These are phyloP conservation scores for Patella pellucida DNA, from an alignment of 2,888 invertebrate genomes.

Conservation along the genomic window DNA sequence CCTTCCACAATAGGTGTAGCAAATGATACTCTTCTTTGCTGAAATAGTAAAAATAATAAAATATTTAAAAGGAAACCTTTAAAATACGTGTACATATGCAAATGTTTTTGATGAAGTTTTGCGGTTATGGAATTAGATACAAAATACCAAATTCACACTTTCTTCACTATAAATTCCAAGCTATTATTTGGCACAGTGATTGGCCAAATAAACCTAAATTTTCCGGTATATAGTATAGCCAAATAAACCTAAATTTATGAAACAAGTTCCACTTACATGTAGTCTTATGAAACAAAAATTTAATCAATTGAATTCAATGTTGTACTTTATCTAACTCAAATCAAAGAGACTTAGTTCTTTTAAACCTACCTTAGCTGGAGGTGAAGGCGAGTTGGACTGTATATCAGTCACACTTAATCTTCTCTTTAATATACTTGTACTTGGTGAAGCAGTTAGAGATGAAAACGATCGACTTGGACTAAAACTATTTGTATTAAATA, in stretches of 20 bases:
- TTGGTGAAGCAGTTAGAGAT: conserved; percentile 65
- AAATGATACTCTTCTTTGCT: conserved; percentile 67
- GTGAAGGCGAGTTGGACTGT: conserved; percentile 53
- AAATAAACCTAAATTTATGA: no score
- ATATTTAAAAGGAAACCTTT: no score
- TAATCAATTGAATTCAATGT: no score
- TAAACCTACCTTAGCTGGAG: conserved; percentile 56
- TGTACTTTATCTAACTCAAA: no score
- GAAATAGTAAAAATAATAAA: conserved; percentile 25
- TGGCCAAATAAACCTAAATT: no score
- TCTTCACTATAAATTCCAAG: no score
- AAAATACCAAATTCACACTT: not conserved
- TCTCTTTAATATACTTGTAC: conserved; percentile 64
- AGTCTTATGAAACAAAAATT: no score
- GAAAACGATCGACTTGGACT: conserved; percentile 32
- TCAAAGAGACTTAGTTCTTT: no score
- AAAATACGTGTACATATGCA: not conserved
- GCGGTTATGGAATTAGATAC: not conserved
- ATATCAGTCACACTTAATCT: conserved; percentile 44
- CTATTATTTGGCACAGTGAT: no score
- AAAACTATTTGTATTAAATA: not conserved
- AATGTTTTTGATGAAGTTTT: not conserved
- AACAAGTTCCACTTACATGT: no score
- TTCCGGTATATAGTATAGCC: no score
- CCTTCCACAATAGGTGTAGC: conserved; percentile 56